Evolutionary conservation across 2,113 vertebrate genomes (phyloP).

Genomic region (Brachyhypopomus occidentalis): DNA sequence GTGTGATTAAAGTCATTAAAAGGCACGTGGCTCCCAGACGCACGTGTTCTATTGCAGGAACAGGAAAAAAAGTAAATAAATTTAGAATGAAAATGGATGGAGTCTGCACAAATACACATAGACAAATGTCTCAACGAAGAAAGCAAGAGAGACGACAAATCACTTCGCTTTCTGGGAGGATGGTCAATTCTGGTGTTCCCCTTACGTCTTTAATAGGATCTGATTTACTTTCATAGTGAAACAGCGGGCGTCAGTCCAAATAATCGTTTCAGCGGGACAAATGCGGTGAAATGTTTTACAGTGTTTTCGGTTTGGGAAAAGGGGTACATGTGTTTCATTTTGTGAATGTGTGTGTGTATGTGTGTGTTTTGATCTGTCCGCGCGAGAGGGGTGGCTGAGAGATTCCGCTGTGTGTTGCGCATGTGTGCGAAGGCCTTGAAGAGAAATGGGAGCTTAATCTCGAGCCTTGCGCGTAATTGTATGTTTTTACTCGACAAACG

Average conservation of each 20-base stretch:
- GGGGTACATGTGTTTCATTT: slow-evolving; percentile 43
- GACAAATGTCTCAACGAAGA: slow-evolving; percentile 48
- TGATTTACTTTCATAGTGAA: slow-evolving; percentile 46
- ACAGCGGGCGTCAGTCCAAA: slow-evolving; percentile 35
- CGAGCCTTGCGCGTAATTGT: slow-evolving; percentile 10
- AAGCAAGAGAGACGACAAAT: slow-evolving; percentile 25
- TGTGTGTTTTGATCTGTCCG: slow-evolving; percentile 41
- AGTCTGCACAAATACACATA: slow-evolving; percentile 26
- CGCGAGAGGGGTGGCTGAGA: not conserved
- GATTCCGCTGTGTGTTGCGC: not conserved
- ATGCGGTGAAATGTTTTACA: slow-evolving; percentile 44
- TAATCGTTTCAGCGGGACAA: slow-evolving; percentile 43
- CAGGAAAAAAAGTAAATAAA: slow-evolving; percentile 45
- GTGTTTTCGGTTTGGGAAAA: slow-evolving; percentile 47
- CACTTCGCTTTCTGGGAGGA: slow-evolving; percentile 31
- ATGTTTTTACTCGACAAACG: slow-evolving; percentile 32
- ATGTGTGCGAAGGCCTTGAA: slow-evolving; percentile 22
- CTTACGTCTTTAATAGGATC: slow-evolving; percentile 45
- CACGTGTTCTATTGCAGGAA: slow-evolving; percentile 58
- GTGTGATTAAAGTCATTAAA: slow-evolving; percentile 61
- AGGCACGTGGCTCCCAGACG: slow-evolving; percentile 58
- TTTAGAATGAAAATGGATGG: no score
- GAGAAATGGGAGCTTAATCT: not conserved
- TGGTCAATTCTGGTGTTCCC: slow-evolving; percentile 28
- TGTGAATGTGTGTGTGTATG: not conserved